These are phyloP conservation scores for Argya squamiceps DNA, from an alignment of 2,797 vertebrate genomes.

Conservation along the genomic window DNA sequence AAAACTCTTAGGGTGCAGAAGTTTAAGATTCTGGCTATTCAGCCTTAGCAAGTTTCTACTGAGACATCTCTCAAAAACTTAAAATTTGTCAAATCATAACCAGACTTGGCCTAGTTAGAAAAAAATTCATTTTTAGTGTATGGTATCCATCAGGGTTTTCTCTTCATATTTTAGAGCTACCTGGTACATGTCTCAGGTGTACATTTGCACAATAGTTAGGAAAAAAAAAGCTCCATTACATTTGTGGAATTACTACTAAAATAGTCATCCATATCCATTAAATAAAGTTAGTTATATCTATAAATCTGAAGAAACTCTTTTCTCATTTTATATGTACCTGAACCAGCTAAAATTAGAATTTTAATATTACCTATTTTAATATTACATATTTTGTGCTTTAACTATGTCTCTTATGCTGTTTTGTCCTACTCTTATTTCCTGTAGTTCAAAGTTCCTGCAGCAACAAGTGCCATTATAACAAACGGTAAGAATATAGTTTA, in stretches of 20 bases:
- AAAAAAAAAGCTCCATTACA: neutral
- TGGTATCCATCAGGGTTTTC: rapidly evolving
- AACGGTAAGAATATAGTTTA: constrained; percentile 85
- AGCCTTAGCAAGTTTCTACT: neutral
- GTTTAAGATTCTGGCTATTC: neutral
- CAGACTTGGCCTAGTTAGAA: neutral
- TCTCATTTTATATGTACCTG: neutral
- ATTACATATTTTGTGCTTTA: neutral
- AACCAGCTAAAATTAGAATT: neutral
- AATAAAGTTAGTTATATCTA: neutral
- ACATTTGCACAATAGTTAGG: neutral
- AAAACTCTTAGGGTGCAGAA: neutral
- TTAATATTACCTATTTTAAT: neutral
- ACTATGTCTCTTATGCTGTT: neutral
- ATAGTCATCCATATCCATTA: neutral
- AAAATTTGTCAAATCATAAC: neutral
- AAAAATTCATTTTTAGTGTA: neutral
- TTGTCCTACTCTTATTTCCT: constrained; percentile 6
- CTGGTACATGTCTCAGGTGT: neutral
- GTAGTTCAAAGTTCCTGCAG: constrained; percentile 96
- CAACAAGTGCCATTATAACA: constrained; percentile 97
- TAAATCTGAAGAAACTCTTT: neutral
- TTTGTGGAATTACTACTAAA: neutral
- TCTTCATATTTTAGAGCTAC: neutral
- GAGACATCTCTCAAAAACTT: neutral